Evolutionary conservation across 2,888 invertebrate genomes (phyloP).

Genomic region (Caenorhabditis plicata): DNA sequence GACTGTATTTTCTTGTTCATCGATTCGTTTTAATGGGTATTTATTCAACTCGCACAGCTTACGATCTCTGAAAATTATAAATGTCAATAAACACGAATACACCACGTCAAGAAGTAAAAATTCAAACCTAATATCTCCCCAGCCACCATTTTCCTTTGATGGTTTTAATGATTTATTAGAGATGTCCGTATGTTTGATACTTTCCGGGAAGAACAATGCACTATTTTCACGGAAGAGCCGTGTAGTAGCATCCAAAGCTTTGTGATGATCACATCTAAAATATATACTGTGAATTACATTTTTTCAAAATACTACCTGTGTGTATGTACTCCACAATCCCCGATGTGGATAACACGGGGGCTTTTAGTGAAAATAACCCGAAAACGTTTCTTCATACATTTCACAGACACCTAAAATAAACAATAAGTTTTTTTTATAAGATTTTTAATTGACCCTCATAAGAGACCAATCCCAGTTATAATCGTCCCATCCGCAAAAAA

Average conservation of each 20-base stretch:
- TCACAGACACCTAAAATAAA: constrained; percentile 45
- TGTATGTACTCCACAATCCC: constrained; percentile 81
- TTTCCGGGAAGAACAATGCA: constrained; percentile 68
- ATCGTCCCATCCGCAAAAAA: constrained; percentile 94
- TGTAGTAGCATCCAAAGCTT: constrained; percentile 30
- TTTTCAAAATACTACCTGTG: constrained; percentile 38
- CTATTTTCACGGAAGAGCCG: constrained; percentile 66
- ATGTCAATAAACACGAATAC: background rate
- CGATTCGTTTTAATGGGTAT: constrained; percentile 10
- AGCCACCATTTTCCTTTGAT: constrained; percentile 80
- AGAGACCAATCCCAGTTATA: constrained; percentile 99
- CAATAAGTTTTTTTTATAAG: background rate
- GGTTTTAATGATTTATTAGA: constrained; percentile 61
- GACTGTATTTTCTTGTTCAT: no score
- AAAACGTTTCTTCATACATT: constrained; percentile 67
- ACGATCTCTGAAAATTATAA: constrained; percentile 16
- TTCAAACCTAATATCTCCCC: constrained; percentile 80
- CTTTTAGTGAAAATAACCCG: constrained; percentile 84
- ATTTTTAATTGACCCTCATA: constrained; percentile 47
- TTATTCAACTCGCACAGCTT: constrained; percentile 23
- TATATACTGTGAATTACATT: background rate
- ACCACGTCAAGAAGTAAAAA: background rate
- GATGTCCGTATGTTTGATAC: constrained; percentile 39
- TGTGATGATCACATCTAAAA: constrained; percentile 40
- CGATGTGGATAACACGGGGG: constrained; percentile 92